phyloP scores from a whole-genome alignment of 1,140 invertebrate genomes.

The Physella acuta region DNA sequence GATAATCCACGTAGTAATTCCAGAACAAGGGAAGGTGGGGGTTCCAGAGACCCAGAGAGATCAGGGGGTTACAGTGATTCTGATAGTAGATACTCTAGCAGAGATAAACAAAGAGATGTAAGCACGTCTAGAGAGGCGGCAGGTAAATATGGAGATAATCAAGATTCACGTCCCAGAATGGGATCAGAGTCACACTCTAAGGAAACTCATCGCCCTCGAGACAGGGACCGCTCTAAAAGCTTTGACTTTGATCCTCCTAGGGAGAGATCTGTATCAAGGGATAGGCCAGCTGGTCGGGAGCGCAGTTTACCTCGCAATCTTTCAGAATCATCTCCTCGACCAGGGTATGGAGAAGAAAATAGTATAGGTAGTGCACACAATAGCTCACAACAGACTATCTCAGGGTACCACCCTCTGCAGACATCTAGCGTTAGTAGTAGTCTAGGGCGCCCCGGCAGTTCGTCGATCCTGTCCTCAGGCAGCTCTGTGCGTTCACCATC shows the following conservation, averaged over 20 bases:
- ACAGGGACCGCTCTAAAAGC: conserved; percentile 21
- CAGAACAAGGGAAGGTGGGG: not conserved
- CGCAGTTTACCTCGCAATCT: conserved; percentile 18
- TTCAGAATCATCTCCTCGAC: conserved; percentile 10
- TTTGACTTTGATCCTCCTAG: conserved; percentile 24
- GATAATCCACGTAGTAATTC: not conserved
- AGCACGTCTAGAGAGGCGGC: not conserved
- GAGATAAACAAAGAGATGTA: not conserved
- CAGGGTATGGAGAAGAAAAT: not conserved
- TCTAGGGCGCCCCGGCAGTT: not conserved
- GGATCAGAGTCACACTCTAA: conserved; percentile 1
- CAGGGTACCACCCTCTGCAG: conserved; percentile 12
- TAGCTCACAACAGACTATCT: conserved; percentile 23
- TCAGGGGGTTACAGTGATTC: not conserved
- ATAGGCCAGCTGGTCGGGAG: not conserved
- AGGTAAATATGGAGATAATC: not conserved
- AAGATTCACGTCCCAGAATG: not conserved
- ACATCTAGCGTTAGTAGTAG: conserved; percentile 13
- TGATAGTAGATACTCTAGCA: not conserved
- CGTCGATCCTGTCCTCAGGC: not conserved
- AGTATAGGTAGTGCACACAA: conserved; percentile 3
- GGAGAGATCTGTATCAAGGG: not conserved
- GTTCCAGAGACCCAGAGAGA: not conserved
- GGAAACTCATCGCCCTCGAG: not conserved
- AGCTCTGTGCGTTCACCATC: not conserved